Evolutionary conservation across 2,113 vertebrate species (phyloP).

Genomic region (Stercorarius parasiticus): DNA sequence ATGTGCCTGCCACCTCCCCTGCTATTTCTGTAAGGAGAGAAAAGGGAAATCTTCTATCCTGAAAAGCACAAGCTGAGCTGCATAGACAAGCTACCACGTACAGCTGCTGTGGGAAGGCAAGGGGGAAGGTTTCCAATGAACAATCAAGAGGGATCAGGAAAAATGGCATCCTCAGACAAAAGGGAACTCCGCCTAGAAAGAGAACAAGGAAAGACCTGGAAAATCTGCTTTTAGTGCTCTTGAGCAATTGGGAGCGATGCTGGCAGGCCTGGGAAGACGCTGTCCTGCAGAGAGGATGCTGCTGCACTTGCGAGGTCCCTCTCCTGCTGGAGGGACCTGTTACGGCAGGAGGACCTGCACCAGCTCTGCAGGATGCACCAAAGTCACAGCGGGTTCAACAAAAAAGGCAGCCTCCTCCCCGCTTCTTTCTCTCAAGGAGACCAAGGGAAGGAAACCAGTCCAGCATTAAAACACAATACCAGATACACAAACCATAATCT

Average conservation of each 20-base stretch:
- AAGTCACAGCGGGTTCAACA: not conserved
- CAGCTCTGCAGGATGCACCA: not conserved
- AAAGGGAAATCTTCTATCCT: not conserved
- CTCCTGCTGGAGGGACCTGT: not conserved
- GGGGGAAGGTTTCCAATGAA: not conserved
- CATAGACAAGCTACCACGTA: fast-evolving
- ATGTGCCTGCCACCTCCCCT: not conserved
- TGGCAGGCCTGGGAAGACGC: not conserved
- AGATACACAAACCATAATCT: not conserved
- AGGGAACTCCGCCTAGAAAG: not conserved
- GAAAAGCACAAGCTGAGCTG: not conserved
- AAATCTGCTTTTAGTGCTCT: not conserved
- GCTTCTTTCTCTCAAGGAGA: not conserved
- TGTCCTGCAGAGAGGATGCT: not conserved
- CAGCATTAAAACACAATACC: not conserved
- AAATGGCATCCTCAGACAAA: not conserved
- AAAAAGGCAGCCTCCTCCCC: not conserved
- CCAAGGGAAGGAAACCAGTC: not conserved
- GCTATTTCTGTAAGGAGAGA: not conserved
- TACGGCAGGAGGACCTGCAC: not conserved
- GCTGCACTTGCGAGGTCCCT: not conserved
- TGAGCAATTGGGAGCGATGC: not conserved
- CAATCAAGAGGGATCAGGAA: not conserved
- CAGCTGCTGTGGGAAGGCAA: not conserved
- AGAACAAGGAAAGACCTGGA: not conserved